A percentile compares a stretch with the other conserved stretches of the same genome.
Conservation (phyloP, 2,113 vertebrate species). For the Ptychochromis oligacanthus region DNA sequence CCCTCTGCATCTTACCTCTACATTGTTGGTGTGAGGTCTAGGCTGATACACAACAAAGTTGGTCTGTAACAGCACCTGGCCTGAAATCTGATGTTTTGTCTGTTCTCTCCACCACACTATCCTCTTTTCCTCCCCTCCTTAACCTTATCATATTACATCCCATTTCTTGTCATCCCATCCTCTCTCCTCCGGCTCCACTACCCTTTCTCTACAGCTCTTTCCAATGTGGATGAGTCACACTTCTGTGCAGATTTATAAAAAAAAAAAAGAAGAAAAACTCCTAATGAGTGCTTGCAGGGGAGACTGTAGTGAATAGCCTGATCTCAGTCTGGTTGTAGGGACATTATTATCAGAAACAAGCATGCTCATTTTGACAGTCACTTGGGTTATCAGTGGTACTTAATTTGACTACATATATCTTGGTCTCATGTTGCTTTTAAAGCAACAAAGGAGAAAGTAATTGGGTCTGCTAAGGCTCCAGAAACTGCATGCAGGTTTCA, state of each 20-base stretch:
- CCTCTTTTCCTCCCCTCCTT: background rate
- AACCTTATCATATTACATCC: slow-evolving; percentile 35
- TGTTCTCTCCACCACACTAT: background rate
- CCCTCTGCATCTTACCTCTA: background rate
- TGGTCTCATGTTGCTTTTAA: slow-evolving; percentile 30
- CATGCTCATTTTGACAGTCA: slow-evolving; percentile 34
- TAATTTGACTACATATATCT: slow-evolving; percentile 39
- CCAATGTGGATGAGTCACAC: slow-evolving; percentile 27
- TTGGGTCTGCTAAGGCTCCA: slow-evolving; percentile 1
- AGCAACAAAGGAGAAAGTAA: slow-evolving; percentile 35
- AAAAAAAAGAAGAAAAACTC: background rate
- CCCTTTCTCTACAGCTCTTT: slow-evolving; percentile 14
- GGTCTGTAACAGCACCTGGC: slow-evolving; percentile 17
- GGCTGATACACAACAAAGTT: background rate
- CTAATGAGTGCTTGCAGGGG: slow-evolving; percentile 42
- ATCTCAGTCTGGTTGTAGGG: slow-evolving; percentile 28
- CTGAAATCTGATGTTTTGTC: slow-evolving; percentile 15
- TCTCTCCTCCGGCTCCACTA: slow-evolving; percentile 15
- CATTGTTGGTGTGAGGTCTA: background rate
- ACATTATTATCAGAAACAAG: slow-evolving; percentile 44
- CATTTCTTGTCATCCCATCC: slow-evolving; percentile 22
- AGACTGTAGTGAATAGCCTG: slow-evolving; percentile 59
- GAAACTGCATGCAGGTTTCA: background rate
- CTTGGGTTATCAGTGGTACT: slow-evolving; percentile 36
- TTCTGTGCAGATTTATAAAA: slow-evolving; percentile 19